phyloP scores from a whole-genome alignment of 2,113 vertebrate genomes.

The Microcebus lehilahytsara region DNA sequence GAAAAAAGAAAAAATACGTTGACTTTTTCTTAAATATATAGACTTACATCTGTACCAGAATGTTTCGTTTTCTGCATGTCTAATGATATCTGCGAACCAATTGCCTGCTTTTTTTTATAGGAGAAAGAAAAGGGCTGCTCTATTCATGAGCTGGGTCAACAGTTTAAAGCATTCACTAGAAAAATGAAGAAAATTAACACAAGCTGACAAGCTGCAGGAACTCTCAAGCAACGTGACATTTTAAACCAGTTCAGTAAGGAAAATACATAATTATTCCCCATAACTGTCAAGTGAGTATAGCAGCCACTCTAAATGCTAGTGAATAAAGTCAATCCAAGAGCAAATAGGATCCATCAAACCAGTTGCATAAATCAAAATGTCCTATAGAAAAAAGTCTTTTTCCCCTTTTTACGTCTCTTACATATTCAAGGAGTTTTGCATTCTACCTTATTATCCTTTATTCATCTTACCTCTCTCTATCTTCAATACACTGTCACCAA shows the following conservation, averaged over 20 bases:
- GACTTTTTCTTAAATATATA: background rate
- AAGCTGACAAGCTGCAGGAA: background rate
- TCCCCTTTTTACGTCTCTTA: background rate
- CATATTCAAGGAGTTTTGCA: background rate
- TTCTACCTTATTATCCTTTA: background rate
- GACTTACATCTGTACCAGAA: background rate
- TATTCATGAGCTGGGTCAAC: background rate
- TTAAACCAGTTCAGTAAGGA: conserved; percentile 4
- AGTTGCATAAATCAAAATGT: conserved; percentile 7
- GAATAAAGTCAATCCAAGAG: background rate
- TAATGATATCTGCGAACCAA: background rate
- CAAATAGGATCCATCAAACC: background rate
- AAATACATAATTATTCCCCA: conserved; percentile 14
- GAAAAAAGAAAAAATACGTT: background rate
- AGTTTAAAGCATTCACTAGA: conserved; percentile 45
- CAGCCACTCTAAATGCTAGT: background rate
- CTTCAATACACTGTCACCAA: background rate
- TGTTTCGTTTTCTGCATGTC: background rate
- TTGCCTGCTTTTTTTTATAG: background rate
- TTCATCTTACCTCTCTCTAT: background rate
- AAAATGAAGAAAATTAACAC: conserved; percentile 18
- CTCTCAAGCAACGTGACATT: background rate
- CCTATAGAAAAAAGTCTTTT: background rate
- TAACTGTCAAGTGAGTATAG: background rate
- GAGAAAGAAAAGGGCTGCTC: background rate